These are phyloP conservation scores for Xerus rutilus DNA, from an alignment of 2,797 vertebrate genomes.

Conservation along the genomic window DNA sequence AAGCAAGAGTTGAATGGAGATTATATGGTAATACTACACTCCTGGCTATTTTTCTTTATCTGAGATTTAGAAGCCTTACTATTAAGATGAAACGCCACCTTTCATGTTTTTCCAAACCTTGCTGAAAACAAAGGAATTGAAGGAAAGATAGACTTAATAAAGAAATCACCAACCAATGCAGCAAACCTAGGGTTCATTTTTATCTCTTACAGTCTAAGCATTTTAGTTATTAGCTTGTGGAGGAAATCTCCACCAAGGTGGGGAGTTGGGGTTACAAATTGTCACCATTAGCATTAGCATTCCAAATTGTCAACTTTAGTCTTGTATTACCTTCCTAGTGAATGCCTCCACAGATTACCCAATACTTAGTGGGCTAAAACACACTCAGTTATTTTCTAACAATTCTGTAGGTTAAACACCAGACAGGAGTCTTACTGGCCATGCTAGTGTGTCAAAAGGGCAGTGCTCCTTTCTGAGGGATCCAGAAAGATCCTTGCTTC, in stretches of 20 bases:
- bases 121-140: background rate
- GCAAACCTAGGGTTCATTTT: background rate
- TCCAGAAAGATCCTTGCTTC: background rate
- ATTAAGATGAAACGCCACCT: background rate
- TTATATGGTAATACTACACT: background rate
- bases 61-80: background rate
- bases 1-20: background rate
- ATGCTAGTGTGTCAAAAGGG: background rate
- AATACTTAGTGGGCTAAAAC: background rate
- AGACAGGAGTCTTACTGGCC: background rate
- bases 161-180: background rate
- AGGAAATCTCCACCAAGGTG: background rate
- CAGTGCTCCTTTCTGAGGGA: background rate
- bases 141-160: background rate
- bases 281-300: background rate
- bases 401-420: no score
- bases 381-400: background rate
- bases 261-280: background rate
- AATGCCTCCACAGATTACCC: background rate
- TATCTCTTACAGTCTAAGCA: background rate
- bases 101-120: background rate
- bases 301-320: background rate
- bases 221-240: background rate
- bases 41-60: background rate
- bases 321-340: background rate